Evolutionary conservation across 2,797 vertebrate species (phyloP), one percentile per base, ranked within the genome.

Genomic region (Acestrorhynchus altus): DNA sequence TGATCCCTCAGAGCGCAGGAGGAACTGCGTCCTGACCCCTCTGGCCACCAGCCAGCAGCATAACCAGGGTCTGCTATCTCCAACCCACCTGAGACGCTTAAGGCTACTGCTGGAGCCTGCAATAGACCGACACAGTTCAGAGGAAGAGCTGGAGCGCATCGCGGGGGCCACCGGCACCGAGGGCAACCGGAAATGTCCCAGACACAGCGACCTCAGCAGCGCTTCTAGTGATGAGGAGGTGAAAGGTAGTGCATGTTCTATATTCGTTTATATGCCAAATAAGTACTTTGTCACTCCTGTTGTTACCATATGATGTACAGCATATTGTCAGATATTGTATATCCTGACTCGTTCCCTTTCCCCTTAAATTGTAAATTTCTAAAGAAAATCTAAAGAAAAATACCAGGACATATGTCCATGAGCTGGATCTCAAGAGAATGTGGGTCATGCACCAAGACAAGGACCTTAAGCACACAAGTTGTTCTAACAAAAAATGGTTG

Each of bases 181-280:
- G 0, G 95, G 95, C 85, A 94, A 92, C 88, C 91, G 94, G 31
- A 96, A 95, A 89, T 96, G 96, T 96, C 91, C 87, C 67, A 87
- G 93, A 83, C 93, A 93, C 22, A 68, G 87, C 10, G 95, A 92
- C 44, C 90, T 89, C 89, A 95, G 93, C 88, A 90, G 96, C 9
- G 89, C 95, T 83, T 97, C 96, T 81, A 97, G 96, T 0, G 96
- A 97, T 0, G 96, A 97, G 77, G 96, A 97, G 79, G 95, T 97
- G 83, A 95, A 95, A 86, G 60, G 60, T 63, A 63, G 9, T 40
- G 57, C 7, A 8, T 49, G 16, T 46, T 13, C 11, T 12, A 12
- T 46, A 13, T 12, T 11, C 3, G 31, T 35, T 35, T 35, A 35
- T 35, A 35, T 35, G 31, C 31, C n/a, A n/a, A n/a, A n/a, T n/a